Conservation (phyloP, 2,113 vertebrate species). For the Sinocyclocheilus grahami region DNA sequence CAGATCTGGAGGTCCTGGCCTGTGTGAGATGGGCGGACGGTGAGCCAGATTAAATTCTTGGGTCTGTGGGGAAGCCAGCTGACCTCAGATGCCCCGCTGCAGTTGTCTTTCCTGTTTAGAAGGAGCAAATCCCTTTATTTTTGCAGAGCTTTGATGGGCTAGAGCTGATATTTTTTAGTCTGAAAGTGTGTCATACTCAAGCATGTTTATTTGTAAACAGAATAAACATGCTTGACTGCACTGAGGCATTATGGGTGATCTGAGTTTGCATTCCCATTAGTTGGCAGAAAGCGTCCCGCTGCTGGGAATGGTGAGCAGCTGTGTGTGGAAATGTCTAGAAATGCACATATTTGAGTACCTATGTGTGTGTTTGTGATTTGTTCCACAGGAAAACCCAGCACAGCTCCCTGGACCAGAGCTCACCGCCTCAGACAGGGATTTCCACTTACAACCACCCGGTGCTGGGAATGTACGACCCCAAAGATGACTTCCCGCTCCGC, state of each 20-base stretch:
- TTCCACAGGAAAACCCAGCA: conserved; percentile 92
- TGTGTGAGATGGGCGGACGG: not conserved
- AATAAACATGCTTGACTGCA: not conserved
- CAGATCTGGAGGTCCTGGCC: not conserved
- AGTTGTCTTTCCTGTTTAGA: not conserved
- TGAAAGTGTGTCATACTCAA: not conserved
- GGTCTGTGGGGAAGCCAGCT: conserved; percentile 39
- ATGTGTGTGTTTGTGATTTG: conserved; percentile 33
- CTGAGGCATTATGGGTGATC: conserved; percentile 15
- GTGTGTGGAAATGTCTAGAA: conserved; percentile 37
- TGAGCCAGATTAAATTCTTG: conserved; percentile 18
- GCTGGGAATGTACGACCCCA: conserved; percentile 93
- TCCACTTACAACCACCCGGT: conserved; percentile 91
- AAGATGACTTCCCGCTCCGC: conserved; percentile 96
- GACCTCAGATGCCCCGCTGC: conserved; percentile 24
- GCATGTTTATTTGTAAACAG: conserved; percentile 41
- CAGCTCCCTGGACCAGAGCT: conserved; percentile 97
- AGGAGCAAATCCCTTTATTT: not conserved
- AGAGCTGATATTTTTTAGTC: not conserved
- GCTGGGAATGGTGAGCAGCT: conserved; percentile 32
- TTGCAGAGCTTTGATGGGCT: not conserved
- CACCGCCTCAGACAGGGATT: conserved; percentile 89
- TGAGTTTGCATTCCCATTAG: not conserved
- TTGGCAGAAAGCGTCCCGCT: conserved; percentile 7
- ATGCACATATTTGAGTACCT: conserved; percentile 23